phyloP scores from a whole-genome alignment of 2,113 vertebrate species.

The Vicugna pacos region DNA sequence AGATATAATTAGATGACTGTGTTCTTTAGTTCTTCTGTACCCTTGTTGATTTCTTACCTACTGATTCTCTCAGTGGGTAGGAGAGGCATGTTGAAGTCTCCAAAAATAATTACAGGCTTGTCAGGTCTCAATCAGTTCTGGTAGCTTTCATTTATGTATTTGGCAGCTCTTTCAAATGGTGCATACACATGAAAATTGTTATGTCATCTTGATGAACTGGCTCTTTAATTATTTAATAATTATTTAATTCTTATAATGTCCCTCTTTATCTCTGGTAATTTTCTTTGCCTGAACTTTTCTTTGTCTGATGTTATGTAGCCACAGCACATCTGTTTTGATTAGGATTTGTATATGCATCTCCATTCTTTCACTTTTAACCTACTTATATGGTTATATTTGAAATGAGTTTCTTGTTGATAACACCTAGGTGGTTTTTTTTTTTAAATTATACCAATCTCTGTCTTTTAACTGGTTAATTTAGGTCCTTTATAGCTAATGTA shows the following conservation, averaged over 20 bases:
- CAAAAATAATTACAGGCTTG: neutral
- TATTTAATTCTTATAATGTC: neutral
- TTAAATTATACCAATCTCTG: neutral
- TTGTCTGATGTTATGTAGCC: neutral
- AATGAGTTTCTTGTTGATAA: neutral
- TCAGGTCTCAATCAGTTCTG: neutral
- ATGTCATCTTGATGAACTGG: neutral
- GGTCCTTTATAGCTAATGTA: neutral
- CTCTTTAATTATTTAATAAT: neutral
- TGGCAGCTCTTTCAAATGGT: neutral
- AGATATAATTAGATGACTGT: neutral
- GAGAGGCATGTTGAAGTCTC: neutral
- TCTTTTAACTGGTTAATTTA: neutral
- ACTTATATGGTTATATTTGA: neutral
- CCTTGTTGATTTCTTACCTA: neutral
- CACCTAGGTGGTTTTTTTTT: neutral
- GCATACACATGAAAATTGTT: neutral
- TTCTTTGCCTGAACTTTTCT: neutral
- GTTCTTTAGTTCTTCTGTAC: neutral
- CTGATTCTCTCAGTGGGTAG: neutral
- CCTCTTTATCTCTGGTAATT: neutral
- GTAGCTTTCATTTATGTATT: neutral
- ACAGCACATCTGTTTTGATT: neutral
- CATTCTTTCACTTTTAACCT: neutral
- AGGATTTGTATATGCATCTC: neutral